Evolutionary conservation across 2,888 invertebrate genomes (phyloP).

Genomic region (Cacoxenus indagator): DNA sequence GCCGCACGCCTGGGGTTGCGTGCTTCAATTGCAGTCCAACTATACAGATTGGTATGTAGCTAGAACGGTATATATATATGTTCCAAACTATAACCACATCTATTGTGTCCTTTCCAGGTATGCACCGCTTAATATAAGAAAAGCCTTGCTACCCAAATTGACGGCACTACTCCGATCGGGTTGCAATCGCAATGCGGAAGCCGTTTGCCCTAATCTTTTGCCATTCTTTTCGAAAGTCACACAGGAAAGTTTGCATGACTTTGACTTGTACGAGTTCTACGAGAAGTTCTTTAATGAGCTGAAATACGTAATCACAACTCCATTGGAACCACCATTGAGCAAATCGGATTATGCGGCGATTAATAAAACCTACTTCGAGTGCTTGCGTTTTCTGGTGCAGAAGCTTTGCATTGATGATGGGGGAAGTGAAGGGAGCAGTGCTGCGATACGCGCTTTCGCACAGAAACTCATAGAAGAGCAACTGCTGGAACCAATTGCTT

Average conservation of each 20-base stretch:
- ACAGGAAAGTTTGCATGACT: conserved; percentile 46
- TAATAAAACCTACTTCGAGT: conserved; percentile 80
- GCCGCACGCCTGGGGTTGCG: conserved; percentile 81
- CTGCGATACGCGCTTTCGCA: conserved; percentile 32
- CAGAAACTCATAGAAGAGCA: conserved; percentile 52
- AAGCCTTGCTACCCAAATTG: conserved; percentile 81
- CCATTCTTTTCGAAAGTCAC: conserved; percentile 80
- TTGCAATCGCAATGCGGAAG: conserved; percentile 82
- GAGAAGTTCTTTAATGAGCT: conserved; percentile 79
- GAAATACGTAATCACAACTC: conserved; percentile 75
- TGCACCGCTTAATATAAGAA: conserved; percentile 78
- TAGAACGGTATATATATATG: background rate
- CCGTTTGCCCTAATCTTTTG: conserved; percentile 81
- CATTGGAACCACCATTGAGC: conserved; percentile 71
- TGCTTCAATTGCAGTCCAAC: conserved; percentile 75
- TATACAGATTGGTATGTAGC: conserved; percentile 71
- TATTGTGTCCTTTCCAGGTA: conserved; percentile 49
- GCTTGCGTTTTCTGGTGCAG: conserved; percentile 77
- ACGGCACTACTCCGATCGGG: conserved; percentile 78
- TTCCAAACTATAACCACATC: background rate
- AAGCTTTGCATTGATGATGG: conserved; percentile 69
- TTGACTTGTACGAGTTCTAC: conserved; percentile 73
- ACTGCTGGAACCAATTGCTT: conserved; percentile 70
- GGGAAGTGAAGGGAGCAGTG: background rate
- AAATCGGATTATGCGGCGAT: conserved; percentile 80